These are phyloP conservation scores for Pectinophora gossypiella DNA, from an alignment of 1,140 invertebrate genomes.

Conservation along the genomic window DNA sequence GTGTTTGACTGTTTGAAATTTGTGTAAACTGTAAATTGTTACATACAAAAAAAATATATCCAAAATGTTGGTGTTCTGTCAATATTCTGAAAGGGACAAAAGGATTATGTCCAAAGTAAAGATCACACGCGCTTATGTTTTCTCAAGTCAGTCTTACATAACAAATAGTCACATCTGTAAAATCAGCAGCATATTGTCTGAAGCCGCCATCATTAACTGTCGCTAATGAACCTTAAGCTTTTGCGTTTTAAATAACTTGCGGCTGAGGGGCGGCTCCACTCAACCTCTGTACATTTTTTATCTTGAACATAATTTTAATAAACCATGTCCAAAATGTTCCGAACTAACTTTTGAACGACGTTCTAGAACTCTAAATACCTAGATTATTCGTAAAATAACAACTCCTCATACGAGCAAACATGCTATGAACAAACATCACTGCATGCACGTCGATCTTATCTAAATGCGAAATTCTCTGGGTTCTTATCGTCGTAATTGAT, in stretches of 20 bases:
- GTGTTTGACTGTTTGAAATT: too few species aligned
- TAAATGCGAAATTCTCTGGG: slow-evolving; percentile 22
- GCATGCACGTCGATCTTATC: slow-evolving; percentile 18
- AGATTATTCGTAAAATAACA: background rate
- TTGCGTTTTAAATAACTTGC: slow-evolving; percentile 69
- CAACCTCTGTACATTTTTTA: slow-evolving; percentile 54
- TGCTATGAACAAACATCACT: too few species aligned
- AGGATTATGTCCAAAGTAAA: too few species aligned
- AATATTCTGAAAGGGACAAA: too few species aligned
- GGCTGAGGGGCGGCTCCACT: slow-evolving; percentile 45
- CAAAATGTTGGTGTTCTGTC: too few species aligned
- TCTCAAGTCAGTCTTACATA: background rate
- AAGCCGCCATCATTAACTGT: slow-evolving; percentile 71
- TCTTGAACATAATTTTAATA: slow-evolving; percentile 52
- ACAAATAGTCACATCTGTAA: background rate
- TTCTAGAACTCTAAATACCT: slow-evolving; percentile 1
- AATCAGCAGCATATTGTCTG: slow-evolving; percentile 21
- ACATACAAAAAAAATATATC: too few species aligned
- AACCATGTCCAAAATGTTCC: slow-evolving; percentile 47
- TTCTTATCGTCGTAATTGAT: slow-evolving; percentile 30
- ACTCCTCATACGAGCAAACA: background rate
- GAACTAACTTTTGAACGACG: slow-evolving; percentile 51
- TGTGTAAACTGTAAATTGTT: too few species aligned
- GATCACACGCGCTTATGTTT: background rate
- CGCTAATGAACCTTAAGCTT: slow-evolving; percentile 74